phyloP scores from a whole-genome alignment of 2,888 invertebrate genomes.

The Platycnemis pennipes region DNA sequence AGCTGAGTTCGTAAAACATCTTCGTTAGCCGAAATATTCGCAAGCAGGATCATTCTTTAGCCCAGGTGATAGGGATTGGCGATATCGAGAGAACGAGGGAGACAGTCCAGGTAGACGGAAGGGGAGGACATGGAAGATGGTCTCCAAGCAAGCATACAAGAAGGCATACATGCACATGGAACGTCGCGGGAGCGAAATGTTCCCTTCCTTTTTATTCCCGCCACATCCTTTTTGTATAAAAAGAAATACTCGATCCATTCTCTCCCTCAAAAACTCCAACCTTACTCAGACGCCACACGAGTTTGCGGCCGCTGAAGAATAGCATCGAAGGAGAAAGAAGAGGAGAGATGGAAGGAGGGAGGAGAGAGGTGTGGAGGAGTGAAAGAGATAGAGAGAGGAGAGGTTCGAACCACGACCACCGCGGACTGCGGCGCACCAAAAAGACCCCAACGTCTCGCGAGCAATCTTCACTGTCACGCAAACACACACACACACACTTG shows the following conservation, averaged over 20 bases:
- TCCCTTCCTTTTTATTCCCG: not conserved
- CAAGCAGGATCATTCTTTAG: no score
- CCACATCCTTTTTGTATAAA: not conserved
- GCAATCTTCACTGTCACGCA: not conserved
- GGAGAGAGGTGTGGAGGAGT: not conserved
- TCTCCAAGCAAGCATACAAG: not conserved
- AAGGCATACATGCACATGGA: not conserved
- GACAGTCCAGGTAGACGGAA: not conserved
- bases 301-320: not conserved
- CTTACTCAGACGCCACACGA: not conserved
- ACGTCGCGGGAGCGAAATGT: not conserved
- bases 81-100: not conserved
- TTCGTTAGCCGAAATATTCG: no score
- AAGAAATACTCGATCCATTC: not conserved
- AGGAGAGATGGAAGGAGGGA: not conserved
- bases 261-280: not conserved
- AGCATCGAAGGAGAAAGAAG: not conserved
- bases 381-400: not conserved
- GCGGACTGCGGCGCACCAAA: slow-evolving; percentile 43
- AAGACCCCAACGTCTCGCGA: not conserved
- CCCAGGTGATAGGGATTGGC: no score
- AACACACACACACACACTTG: not conserved
- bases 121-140: not conserved
- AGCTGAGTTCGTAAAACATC: no score
- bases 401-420: slow-evolving; percentile 53